Evolutionary conservation across 2,113 vertebrate genomes (phyloP).

Genomic region (Synchiropus splendidus): DNA sequence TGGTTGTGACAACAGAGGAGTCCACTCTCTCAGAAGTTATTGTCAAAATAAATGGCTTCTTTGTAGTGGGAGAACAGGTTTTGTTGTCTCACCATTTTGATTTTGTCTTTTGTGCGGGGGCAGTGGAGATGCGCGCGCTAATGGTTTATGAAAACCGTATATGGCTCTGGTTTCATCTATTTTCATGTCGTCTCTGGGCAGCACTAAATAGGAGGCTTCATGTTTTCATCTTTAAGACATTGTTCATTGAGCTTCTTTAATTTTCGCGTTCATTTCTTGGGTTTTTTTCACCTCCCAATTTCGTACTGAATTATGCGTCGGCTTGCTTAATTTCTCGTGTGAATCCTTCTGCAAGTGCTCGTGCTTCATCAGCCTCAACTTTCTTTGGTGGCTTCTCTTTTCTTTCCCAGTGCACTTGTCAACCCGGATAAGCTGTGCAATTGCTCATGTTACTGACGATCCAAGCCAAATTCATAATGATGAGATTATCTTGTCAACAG

Average conservation of each 20-base stretch:
- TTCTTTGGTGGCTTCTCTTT: slow-evolving; percentile 13
- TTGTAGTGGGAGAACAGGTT: slow-evolving; percentile 32
- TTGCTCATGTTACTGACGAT: slow-evolving; percentile 61
- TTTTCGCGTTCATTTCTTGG: slow-evolving; percentile 44
- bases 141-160: slow-evolving; percentile 35
- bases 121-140: slow-evolving; percentile 15
- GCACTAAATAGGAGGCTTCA: slow-evolving; percentile 34
- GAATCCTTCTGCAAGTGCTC: too few species aligned
- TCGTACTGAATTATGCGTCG: slow-evolving; percentile 37
- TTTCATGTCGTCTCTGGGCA: slow-evolving; percentile 26
- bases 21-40: slow-evolving; percentile 36
- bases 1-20: slow-evolving; percentile 49
- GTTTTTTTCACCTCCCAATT: too few species aligned
- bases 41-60: slow-evolving; percentile 51
- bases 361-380: slow-evolving; percentile 20
- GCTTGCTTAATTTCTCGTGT: slow-evolving; percentile 43
- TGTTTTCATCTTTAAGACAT: slow-evolving; percentile 34
- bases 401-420: slow-evolving; percentile 44
- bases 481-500: slow-evolving; percentile 70
- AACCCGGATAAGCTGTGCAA: slow-evolving; percentile 54
- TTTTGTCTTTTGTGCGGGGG: slow-evolving; percentile 23
- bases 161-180: slow-evolving; percentile 26
- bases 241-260: slow-evolving; percentile 39
- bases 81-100: slow-evolving; percentile 31
- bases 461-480: slow-evolving; percentile 64